phyloP scores from a whole-genome alignment of 2,888 invertebrate species.

The Conomelus anceps region DNA sequence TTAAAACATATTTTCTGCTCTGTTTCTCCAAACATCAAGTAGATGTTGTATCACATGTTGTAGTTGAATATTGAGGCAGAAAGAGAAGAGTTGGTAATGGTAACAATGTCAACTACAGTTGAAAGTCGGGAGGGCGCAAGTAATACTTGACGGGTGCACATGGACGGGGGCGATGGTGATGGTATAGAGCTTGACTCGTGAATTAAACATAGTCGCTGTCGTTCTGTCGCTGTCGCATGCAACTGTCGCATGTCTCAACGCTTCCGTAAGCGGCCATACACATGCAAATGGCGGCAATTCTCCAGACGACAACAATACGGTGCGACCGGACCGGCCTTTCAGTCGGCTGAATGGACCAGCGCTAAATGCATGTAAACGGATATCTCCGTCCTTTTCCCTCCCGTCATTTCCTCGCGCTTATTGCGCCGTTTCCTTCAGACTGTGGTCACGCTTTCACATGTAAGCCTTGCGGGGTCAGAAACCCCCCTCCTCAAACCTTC shows the following conservation, averaged over 20 bases:
- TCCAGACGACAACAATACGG: not conserved
- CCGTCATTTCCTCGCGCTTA: not conserved
- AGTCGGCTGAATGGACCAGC: not conserved
- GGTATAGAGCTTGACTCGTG: not conserved
- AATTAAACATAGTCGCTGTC: not conserved
- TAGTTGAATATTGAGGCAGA: too few species aligned
- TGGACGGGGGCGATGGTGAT: too few species aligned
- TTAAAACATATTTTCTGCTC: not conserved
- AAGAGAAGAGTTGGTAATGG: too few species aligned
- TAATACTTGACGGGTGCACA: not conserved
- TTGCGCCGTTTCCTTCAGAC: not conserved
- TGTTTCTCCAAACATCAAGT: not conserved
- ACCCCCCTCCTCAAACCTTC: not conserved
- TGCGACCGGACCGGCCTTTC: not conserved
- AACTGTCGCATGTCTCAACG: not conserved
- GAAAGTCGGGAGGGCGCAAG: not conserved
- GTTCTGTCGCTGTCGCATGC: too few species aligned
- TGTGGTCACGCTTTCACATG: not conserved
- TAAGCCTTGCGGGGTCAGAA: not conserved
- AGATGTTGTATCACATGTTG: not conserved
- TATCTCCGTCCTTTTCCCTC: not conserved
- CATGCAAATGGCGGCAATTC: not conserved
- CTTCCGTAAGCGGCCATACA: not conserved
- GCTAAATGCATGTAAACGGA: not conserved
- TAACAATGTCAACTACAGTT: not conserved